Conservation (phyloP, 1,140 invertebrate genomes). For the Bombyx mandarina region DNA sequence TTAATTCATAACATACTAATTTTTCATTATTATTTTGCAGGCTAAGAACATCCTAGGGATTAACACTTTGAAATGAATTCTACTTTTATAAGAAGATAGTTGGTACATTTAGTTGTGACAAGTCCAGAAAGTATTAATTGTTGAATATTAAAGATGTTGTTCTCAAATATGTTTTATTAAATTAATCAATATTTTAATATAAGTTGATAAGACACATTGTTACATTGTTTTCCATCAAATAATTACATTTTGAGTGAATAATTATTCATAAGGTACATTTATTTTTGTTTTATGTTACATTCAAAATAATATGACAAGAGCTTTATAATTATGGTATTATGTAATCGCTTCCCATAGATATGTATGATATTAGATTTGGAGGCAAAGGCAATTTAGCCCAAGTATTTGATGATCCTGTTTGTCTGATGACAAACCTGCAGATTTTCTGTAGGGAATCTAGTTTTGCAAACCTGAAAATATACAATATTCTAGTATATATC, state of each 20-base stretch:
- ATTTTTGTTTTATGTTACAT: not conserved
- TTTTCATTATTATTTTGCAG: conserved; percentile 40
- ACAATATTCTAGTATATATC: conserved; percentile 2
- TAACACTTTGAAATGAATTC: conserved; percentile 48
- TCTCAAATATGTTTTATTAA: too few species aligned
- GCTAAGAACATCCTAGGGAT: conserved; percentile 62
- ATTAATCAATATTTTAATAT: not conserved
- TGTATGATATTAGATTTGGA: conserved; percentile 54
- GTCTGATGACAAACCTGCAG: conserved; percentile 63
- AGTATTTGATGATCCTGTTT: conserved; percentile 48
- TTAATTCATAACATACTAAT: conserved; percentile 21
- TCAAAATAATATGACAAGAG: conserved; percentile 9
- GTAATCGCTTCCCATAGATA: conserved; percentile 59
- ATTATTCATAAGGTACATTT: not conserved
- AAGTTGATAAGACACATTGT: not conserved
- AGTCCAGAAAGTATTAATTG: too few species aligned
- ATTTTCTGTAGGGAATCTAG: conserved; percentile 63
- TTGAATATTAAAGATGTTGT: too few species aligned
- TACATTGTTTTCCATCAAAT: not conserved
- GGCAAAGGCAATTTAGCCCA: conserved; percentile 54
- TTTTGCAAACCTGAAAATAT: conserved; percentile 58
- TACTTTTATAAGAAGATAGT: conserved; percentile 5
- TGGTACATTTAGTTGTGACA: too few species aligned
- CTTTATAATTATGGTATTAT: conserved; percentile 44
- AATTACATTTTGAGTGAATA: not conserved